Evolutionary conservation across 2,113 vertebrate genomes (phyloP).

Genomic region (Trichechus manatus): DNA sequence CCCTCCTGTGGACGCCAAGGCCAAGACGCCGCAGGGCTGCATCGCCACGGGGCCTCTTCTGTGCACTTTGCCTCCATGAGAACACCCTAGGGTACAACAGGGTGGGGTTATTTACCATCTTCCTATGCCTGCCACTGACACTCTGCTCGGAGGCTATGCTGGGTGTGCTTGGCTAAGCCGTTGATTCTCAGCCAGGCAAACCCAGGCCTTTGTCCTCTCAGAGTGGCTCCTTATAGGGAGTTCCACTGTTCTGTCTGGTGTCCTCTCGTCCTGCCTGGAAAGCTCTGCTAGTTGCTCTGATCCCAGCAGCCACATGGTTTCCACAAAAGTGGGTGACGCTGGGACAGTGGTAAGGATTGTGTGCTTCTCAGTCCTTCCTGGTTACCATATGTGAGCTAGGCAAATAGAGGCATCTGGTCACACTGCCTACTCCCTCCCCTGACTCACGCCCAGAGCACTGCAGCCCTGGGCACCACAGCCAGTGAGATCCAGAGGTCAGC

Average conservation of each 20-base stretch:
- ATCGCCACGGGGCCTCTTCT: background rate
- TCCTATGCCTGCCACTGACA: rapidly evolving
- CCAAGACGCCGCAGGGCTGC: background rate
- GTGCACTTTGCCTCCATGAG: background rate
- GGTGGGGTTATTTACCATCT: background rate
- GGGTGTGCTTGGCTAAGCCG: background rate
- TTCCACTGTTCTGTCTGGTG: background rate
- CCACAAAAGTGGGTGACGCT: background rate
- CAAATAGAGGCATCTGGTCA: background rate
- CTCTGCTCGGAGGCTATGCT: background rate
- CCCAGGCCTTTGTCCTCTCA: background rate
- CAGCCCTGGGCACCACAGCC: background rate
- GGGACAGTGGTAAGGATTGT: too few relatives aligned
- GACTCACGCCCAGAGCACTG: background rate
- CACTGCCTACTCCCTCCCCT: rapidly evolving
- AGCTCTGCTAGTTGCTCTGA: background rate
- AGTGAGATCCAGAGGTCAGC: background rate
- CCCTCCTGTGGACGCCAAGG: background rate
- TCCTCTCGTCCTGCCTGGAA: background rate
- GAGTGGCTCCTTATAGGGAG: background rate
- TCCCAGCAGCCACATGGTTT: background rate
- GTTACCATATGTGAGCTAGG: background rate
- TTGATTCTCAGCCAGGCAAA: background rate
- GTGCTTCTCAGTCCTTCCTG: background rate
- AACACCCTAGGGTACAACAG: too few relatives aligned